phyloP scores from a whole-genome alignment of 1,140 invertebrate species.

The Coboldia fuscipes region DNA sequence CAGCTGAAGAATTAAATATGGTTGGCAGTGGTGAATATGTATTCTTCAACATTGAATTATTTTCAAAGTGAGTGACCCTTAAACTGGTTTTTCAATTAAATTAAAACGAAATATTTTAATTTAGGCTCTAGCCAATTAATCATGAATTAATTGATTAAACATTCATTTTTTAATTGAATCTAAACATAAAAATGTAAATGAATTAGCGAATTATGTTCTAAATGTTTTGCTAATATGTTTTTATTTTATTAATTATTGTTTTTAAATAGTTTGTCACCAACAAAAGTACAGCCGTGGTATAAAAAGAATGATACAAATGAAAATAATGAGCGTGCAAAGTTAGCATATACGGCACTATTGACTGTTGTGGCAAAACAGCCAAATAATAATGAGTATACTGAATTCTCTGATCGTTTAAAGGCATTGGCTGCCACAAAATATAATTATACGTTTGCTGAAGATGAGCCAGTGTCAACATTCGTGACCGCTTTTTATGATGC shows the following conservation, averaged over 20 bases:
- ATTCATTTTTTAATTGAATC: slow-evolving; percentile 13
- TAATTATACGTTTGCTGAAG: slow-evolving; percentile 54
- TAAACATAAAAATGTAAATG: slow-evolving; percentile 6
- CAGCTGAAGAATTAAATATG: slow-evolving; percentile 81
- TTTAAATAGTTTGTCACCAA: slow-evolving; percentile 14
- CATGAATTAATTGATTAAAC: too few species aligned
- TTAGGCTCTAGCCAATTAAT: too few species aligned
- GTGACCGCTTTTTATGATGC: slow-evolving; percentile 92
- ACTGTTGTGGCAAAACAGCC: slow-evolving; percentile 73
- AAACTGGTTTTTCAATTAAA: too few species aligned
- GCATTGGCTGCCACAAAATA: slow-evolving; percentile 53
- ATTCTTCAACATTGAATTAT: slow-evolving; percentile 93
- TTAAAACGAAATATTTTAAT: too few species aligned
- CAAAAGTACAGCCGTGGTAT: slow-evolving; percentile 52
- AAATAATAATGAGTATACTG: slow-evolving; percentile 50
- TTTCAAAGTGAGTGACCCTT: slow-evolving; percentile 88
- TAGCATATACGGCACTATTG: slow-evolving; percentile 74
- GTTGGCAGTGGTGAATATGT: slow-evolving; percentile 90
- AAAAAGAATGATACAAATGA: slow-evolving; percentile 53
- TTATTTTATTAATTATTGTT: slow-evolving; percentile 3
- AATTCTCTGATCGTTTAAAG: slow-evolving; percentile 63
- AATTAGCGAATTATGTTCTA: too few species aligned
- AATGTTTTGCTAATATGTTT: too few species aligned
- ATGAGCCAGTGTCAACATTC: slow-evolving; percentile 55
- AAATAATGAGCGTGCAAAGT: slow-evolving; percentile 61